These are phyloP conservation scores for Channallabes apus DNA, from an alignment of 2,797 vertebrate genomes.

Conservation along the genomic window DNA sequence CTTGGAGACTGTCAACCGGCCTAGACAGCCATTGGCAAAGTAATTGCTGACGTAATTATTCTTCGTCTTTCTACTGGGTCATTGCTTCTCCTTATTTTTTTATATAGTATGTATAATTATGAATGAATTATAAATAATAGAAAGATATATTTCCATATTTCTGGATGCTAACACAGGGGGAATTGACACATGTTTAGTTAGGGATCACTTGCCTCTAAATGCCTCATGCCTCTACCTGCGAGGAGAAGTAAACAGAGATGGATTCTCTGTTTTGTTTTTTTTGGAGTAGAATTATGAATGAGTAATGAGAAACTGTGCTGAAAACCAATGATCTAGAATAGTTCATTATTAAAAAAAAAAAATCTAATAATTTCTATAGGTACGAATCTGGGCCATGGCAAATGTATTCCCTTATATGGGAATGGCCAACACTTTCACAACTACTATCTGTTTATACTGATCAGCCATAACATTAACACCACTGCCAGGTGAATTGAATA, in stretches of 20 bases:
- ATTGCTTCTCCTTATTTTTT: no score
- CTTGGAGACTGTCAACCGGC: no score
- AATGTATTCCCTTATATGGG: not conserved
- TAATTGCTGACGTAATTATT: no score
- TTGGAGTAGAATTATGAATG: conserved; percentile 21
- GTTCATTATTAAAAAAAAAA: not conserved
- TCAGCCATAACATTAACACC: no score
- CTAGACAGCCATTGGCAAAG: no score
- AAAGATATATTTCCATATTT: no score
- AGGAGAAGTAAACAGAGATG: not conserved
- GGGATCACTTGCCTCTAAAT: not conserved
- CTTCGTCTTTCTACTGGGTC: no score
- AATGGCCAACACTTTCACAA: not conserved
- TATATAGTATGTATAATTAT: no score
- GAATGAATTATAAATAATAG: no score
- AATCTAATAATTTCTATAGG: not conserved
- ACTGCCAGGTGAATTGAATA: no score
- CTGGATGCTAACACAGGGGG: no score
- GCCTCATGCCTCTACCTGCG: not conserved
- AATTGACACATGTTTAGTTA: no score
- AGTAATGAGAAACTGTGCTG: conserved; percentile 20
- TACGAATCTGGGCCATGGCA: not conserved
- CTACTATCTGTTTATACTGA: not conserved
- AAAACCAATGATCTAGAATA: not conserved
- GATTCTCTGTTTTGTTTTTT: not conserved